Evolutionary conservation across 2,113 vertebrate species (phyloP), one percentile per base, ranked within the genome.

Genomic region (Butorides virescens): DNA sequence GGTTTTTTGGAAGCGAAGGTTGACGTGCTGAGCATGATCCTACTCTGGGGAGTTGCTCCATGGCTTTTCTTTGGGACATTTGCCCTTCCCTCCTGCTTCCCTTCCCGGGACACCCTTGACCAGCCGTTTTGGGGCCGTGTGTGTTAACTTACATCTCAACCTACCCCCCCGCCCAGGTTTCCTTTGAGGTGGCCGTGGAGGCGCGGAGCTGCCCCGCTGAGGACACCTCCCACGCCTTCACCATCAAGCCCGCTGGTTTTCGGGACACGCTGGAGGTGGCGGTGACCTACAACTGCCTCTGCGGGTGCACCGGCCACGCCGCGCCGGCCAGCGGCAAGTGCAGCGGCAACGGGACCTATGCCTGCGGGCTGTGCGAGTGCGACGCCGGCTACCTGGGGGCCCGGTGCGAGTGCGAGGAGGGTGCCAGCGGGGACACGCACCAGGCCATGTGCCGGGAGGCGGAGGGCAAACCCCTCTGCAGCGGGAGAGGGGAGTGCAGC

Each of bases 231-330:
- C 99, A 98, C 15, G 95, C 53, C 21, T 99, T 99, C 97, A 98
- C 99, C 85, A 99, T 99, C 96, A 98, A 99, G 86, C 99, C 99
- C 0, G 99, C 99, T 4, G 99, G 99, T 5, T 99, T 99, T 92
- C 99, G 99, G 83, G 99, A 99, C 96, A 98, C 98, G 1, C 98
- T 99, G 97, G 98, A 99, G 95, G 98, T 99, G 93, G 47, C 85
- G 0, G 98, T 99, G 90, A 93, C 98, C 65, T 99, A 99, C 96
- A 97, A 92, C 70, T 99, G 99, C 87, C 98, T 95, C n/a, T 99
- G 99, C 0, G 88, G 97, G 96, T 99, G 99, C 97, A 99, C 97
- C 1, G 16, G 14, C 7, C 92, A 1, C 0, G 98, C 97, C 1
- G 96, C 98, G 17, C 90, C 53, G 0, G 98, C 98, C 97, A 99